Evolutionary conservation across 2,797 vertebrate genomes (phyloP), one percentile per base, ranked within the genome.

Genomic region (Fistularia tabacaria): DNA sequence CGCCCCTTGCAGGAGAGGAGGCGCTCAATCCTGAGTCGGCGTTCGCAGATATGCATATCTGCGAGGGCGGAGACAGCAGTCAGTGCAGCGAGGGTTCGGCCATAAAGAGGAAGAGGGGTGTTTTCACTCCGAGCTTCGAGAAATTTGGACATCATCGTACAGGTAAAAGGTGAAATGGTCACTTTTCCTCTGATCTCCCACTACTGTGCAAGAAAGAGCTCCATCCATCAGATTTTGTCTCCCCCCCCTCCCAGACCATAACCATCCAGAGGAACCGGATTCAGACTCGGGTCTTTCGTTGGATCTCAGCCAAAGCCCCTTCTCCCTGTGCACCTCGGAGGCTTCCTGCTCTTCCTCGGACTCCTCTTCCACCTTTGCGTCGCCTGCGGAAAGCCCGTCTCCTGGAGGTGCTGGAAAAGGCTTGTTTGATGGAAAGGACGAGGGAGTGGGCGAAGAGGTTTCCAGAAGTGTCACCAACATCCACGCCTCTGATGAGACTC

Each of bases 221-320:
- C n/a, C n/a, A 14, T 6, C 37, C n/a, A 6, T 47, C 6, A 36
- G 3, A 1, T 10, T 40, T 40, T 40, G 25, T 25, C 25, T 5
- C 25, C 25, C 25, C 25, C 40, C 47, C 48, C 56, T 69, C 15
- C 7, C 52, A 88, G 87, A 66, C 6, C 36, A 1, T 2, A 83
- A 90, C 5, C 89, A 90, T 49, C 25, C 25, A 25, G 25, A 25
- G 25, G 93, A 94, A 59, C 89, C 90, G 3, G 95, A 97, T 46
- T 95, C 95, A 0, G 96, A 99, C 82, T 98, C 96, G 0, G 97
- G 96, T 11, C 94, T 99, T 14, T 99, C 96, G 52, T 77, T 98
- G 71, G 90, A 96, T 86, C 97, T 92, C 2, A 94, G 94, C 81
- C 92, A 88, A 82, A 96, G 93, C 14, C 93, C 93, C 1, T 88